These are phyloP conservation scores for Macrotis lagotis DNA, from an alignment of 2,113 vertebrate species.

Conservation along the genomic window DNA sequence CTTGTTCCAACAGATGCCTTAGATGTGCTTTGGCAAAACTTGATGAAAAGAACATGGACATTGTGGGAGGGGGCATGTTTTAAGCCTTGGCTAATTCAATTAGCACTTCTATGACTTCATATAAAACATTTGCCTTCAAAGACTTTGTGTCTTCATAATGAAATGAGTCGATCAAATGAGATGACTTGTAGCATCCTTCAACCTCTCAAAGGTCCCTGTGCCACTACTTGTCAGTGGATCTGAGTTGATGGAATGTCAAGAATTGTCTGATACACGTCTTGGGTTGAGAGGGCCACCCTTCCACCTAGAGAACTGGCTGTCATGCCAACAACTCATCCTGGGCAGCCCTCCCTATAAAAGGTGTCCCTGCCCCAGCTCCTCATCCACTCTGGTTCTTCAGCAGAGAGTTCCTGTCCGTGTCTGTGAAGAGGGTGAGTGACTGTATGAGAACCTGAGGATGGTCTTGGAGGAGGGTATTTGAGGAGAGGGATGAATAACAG, in stretches of 20 bases:
- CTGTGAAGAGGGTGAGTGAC: neutral
- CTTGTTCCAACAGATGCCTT: neutral
- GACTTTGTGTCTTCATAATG: neutral
- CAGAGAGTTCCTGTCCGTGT: neutral
- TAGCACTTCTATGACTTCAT: neutral
- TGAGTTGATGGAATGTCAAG: neutral
- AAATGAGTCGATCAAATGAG: neutral
- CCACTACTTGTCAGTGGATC: neutral
- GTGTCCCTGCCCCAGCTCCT: neutral
- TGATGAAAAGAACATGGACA: neutral
- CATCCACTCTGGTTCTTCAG: neutral
- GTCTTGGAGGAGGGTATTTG: neutral
- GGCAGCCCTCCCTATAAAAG: neutral
- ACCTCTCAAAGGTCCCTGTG: neutral
- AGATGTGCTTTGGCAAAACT: neutral
- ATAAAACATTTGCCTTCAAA: neutral
- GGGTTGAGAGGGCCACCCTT: neutral
- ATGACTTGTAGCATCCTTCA: neutral
- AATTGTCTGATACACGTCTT: neutral
- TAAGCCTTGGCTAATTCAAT: neutral
- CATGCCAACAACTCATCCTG: neutral
- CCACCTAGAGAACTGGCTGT: neutral
- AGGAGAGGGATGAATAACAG: neutral
- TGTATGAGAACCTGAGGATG: accelerated
- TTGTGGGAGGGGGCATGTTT: neutral